These are phyloP conservation scores for Nematolebias whitei DNA, from an alignment of 2,113 vertebrate species.

Conservation along the genomic window DNA sequence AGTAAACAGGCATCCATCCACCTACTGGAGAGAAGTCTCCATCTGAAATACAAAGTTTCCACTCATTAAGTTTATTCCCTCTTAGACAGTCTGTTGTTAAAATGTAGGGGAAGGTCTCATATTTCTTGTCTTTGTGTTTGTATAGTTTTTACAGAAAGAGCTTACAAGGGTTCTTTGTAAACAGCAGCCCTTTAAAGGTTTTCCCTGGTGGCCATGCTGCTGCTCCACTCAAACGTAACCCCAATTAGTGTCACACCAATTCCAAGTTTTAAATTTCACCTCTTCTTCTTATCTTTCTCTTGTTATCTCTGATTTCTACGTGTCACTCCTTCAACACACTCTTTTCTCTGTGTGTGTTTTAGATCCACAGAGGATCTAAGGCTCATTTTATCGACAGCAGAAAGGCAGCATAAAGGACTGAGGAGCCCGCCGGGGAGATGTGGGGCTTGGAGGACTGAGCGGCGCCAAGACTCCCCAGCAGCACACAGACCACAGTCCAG, in stretches of 20 bases:
- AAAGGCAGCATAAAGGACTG: conserved; percentile 40
- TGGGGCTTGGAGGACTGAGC: conserved; percentile 51
- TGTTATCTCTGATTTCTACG: conserved; percentile 8
- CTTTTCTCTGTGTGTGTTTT: conserved; percentile 5
- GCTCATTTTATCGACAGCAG: conserved; percentile 35
- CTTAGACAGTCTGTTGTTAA: no score
- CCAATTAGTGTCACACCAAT: conserved; percentile 52
- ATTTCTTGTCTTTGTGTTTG: no score
- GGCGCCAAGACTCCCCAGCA: conserved; percentile 48
- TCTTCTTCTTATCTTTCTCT: conserved; percentile 2
- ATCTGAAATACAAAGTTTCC: no score
- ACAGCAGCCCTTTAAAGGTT: conserved; percentile 5
- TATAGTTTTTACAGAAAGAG: neutral
- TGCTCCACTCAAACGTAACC: conserved; percentile 43
- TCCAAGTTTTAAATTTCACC: conserved; percentile 56
- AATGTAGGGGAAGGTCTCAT: no score
- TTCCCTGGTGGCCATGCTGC: conserved; percentile 37
- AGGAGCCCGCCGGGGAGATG: conserved; percentile 30
- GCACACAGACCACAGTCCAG: no score
- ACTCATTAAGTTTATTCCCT: no score
- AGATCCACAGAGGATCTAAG: conserved; percentile 15
- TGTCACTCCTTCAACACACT: conserved; percentile 8
- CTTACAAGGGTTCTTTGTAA: conserved; percentile 20
- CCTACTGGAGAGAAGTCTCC: no score
- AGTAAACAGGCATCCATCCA: no score